Evolutionary conservation across 2,113 vertebrate species (phyloP).

Genomic region (Melierax canorus): DNA sequence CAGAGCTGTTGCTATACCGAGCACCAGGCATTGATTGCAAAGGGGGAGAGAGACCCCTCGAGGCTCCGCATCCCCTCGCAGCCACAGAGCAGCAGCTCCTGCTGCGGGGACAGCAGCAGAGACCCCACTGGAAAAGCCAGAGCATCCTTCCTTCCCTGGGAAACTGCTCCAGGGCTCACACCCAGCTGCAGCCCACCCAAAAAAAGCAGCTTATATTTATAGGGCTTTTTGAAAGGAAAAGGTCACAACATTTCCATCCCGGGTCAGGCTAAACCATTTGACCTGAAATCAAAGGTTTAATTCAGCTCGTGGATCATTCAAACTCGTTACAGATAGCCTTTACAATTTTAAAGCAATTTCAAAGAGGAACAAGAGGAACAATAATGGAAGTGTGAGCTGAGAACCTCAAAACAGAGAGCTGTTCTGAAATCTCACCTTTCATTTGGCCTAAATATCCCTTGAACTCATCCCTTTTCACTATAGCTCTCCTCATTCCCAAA

Average conservation of each 20-base stretch:
- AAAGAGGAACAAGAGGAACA: neutral
- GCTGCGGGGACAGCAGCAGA: rapidly evolving
- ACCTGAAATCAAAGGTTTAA: neutral
- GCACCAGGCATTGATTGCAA: neutral
- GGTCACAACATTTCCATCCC: neutral
- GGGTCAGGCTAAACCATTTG: neutral
- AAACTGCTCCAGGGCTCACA: neutral
- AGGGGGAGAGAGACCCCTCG: neutral
- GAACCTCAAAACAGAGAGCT: neutral
- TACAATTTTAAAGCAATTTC: neutral
- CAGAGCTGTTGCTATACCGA: neutral
- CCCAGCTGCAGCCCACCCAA: neutral
- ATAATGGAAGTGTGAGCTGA: neutral
- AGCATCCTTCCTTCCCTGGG: neutral
- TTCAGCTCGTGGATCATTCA: neutral
- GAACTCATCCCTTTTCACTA: neutral
- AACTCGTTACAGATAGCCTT: neutral
- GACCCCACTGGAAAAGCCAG: neutral
- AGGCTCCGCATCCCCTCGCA: neutral
- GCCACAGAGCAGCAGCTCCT: neutral
- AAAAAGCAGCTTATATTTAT: neutral
- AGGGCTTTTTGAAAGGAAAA: neutral
- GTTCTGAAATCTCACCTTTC: neutral
- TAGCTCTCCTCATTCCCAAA: neutral
- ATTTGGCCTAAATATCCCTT: neutral